Conservation (phyloP, 2,888 invertebrate genomes). For the Thymelicus lineola region DNA sequence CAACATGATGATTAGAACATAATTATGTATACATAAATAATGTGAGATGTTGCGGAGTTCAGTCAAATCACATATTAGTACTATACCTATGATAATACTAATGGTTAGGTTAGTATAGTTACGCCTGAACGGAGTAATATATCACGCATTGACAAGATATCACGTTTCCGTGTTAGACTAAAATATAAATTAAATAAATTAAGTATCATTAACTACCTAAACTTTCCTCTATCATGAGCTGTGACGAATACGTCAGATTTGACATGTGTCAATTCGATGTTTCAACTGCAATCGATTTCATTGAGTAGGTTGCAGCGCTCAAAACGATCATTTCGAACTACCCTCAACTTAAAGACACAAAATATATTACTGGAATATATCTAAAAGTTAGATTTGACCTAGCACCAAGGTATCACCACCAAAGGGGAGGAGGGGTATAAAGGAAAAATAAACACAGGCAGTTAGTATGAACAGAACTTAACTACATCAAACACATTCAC, state of each 20-base stretch:
- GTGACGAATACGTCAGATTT: constrained; percentile 66
- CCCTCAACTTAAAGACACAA: constrained; percentile 57
- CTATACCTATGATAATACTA: constrained; percentile 30
- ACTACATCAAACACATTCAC: constrained; percentile 63
- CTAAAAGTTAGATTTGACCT: constrained; percentile 59
- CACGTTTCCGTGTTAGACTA: constrained; percentile 62
- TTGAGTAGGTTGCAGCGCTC: constrained; percentile 17
- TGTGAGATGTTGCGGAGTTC: constrained; percentile 74
- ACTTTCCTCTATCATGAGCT: constrained; percentile 53
- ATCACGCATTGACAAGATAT: constrained; percentile 77
- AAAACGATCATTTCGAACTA: constrained; percentile 43
- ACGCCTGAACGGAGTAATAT: constrained; percentile 53
- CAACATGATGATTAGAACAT: constrained; percentile 66
- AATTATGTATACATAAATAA: constrained; percentile 44
- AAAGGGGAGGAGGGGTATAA: constrained; percentile 57
- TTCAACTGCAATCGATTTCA: constrained; percentile 56
- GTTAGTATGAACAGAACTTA: constrained; percentile 69
- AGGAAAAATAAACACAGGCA: constrained; percentile 60
- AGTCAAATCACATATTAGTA: constrained; percentile 73
- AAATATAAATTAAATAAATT: constrained; percentile 58
- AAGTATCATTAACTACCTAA: constrained; percentile 42
- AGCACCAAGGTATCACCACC: constrained; percentile 78
- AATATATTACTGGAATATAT: constrained; percentile 51
- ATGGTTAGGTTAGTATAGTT: background rate
- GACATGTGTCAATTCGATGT: constrained; percentile 72